phyloP scores from a whole-genome alignment of 2,113 vertebrate species.

The Alces alces region DNA sequence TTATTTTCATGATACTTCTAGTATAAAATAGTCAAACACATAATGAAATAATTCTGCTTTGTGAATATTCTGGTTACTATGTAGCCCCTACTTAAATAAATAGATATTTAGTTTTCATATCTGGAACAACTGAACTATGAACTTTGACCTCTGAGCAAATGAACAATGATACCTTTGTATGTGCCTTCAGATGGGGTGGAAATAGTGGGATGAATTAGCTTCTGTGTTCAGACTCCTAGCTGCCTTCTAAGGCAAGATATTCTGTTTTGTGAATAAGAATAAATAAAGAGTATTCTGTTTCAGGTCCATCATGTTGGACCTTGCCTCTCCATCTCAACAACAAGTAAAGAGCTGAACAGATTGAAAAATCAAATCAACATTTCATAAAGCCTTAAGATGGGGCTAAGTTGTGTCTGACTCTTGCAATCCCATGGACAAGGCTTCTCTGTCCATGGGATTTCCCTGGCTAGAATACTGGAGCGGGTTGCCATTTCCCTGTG shows the following conservation, averaged over 20 bases:
- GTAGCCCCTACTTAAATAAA: not conserved
- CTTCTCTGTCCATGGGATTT: not conserved
- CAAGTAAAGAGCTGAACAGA: not conserved
- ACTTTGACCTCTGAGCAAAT: not conserved
- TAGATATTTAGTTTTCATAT: not conserved
- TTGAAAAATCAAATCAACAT: not conserved
- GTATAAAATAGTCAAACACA: not conserved
- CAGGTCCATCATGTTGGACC: not conserved
- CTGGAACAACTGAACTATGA: not conserved
- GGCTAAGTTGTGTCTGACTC: not conserved
- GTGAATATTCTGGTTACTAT: not conserved
- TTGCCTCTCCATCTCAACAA: not conserved
- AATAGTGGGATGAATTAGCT: not conserved
- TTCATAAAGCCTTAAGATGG: not conserved
- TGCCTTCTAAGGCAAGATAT: not conserved
- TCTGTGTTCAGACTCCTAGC: not conserved
- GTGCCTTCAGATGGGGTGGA: not conserved
- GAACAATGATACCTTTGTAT: not conserved
- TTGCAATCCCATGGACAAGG: not conserved
- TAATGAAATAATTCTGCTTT: not conserved
- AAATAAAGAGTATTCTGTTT: not conserved
- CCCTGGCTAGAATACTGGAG: not conserved
- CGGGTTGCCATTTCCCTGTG: not conserved
- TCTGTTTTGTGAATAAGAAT: not conserved
- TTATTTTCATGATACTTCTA: not conserved